These are phyloP conservation scores for Glossosoma conforme DNA, from an alignment of 1,140 invertebrate species.

Conservation along the genomic window DNA sequence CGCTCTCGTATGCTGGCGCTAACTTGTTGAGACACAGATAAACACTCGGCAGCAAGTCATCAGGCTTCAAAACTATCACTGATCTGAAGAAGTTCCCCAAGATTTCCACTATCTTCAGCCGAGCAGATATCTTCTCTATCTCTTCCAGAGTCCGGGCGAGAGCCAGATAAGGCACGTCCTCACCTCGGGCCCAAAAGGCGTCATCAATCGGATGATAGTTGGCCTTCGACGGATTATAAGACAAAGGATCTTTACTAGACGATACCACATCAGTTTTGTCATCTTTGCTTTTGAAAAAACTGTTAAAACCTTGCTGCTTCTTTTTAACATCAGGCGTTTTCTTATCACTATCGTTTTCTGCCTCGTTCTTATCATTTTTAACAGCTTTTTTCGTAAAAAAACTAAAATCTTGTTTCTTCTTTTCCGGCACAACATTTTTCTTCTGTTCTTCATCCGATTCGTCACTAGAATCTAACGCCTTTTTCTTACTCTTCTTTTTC, in stretches of 20 bases:
- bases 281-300: slow-evolving; percentile 9
- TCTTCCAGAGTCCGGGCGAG: slow-evolving; percentile 84
- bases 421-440: slow-evolving; percentile 8
- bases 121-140: slow-evolving; percentile 84
- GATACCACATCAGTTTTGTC: not conserved
- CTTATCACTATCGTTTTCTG: not conserved
- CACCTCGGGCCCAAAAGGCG: slow-evolving; percentile 76
- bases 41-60: slow-evolving; percentile 84
- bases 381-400: too few species aligned
- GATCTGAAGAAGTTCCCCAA: slow-evolving; percentile 92
- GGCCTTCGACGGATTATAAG: slow-evolving; percentile 71
- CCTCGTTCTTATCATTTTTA: slow-evolving; percentile 12
- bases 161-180: slow-evolving; percentile 89
- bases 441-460: slow-evolving; percentile 1
- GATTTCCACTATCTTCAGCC: slow-evolving; percentile 93
- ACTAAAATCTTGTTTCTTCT: slow-evolving; percentile 9
- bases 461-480: slow-evolving; percentile 14
- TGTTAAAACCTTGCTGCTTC: slow-evolving; percentile 4
- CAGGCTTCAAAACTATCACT: slow-evolving; percentile 79
- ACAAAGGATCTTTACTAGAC: slow-evolving; percentile 33
- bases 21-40: slow-evolving; percentile 95
- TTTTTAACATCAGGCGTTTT: slow-evolving; percentile 25
- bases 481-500: slow-evolving; percentile 14
- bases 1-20: slow-evolving; percentile 88
- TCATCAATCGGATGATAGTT: slow-evolving; percentile 89